Base-by-base conservation (phyloP, 1,140 invertebrate species). In the Lordiphosa collinella region DNA sequence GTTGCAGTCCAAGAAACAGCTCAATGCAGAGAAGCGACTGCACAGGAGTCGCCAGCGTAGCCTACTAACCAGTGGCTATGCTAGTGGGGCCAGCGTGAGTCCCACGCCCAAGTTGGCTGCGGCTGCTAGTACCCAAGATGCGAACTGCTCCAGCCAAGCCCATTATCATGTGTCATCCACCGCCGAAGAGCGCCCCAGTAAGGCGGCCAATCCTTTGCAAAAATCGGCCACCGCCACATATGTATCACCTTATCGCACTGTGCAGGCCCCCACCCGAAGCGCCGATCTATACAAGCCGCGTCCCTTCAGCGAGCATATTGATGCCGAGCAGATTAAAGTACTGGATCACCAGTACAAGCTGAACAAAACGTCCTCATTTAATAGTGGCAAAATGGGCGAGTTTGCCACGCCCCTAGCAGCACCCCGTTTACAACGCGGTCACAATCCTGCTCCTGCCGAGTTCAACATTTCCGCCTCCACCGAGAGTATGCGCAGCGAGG, bases 1-100 rank as follows among this genome's bases (percentile, higher is more conserved):
- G 80, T 90, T 95, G 40, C 91, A 93, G 61, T 92, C 92, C 9
- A 92, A 93, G 61, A 93, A 93, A 58, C 93, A 93, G 63, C 91
- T 91, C 4, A 92, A 92, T 3, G 90, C 91, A 1, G 92, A 93
- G 70, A 93, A 91, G 65, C 92, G 89, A 35, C 54, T 89, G 10
- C 88, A 89, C 59, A 69, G 88, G 38, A 89, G 86, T 54, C 86
- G 88, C 2, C 88, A 89, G 44, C 82, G 88, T 1, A 85, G 63
- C 12, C 65, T 88, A 9, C 53, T 89, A 0, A 87, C 86, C 9
- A 87, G 86, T 12, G 85, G 86, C 31, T 80, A 80, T 61, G 86
- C 79, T 31, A 82, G 79, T 14, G 78, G 84, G 1, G 53, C 79
- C 34, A 87, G 79, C 36, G 36, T 86, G 11, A 86, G 84, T 67